These are phyloP conservation scores for Bos javanicus DNA, from an alignment of 2,113 vertebrate species.

Conservation along the genomic window DNA sequence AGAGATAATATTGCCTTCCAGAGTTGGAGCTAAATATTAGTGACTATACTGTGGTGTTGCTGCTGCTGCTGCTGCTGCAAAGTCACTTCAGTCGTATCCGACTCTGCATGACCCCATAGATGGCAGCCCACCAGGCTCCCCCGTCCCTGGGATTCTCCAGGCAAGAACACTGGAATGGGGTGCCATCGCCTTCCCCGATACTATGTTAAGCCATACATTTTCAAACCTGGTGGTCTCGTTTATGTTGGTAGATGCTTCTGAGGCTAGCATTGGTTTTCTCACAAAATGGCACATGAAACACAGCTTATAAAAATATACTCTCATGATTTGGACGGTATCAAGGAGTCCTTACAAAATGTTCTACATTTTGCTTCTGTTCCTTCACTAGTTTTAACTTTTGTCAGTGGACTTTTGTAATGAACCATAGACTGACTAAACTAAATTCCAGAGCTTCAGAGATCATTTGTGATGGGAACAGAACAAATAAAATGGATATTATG, in stretches of 20 bases:
- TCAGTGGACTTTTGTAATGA: not conserved
- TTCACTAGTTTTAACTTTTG: not conserved
- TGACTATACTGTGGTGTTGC: not conserved
- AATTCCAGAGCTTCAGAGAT: not conserved
- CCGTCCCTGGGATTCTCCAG: too few species aligned
- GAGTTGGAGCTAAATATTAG: not conserved
- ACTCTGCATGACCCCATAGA: too few species aligned
- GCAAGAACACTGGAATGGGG: too few species aligned
- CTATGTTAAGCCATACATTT: not conserved
- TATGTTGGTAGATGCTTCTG: not conserved
- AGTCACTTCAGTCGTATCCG: fast-evolving
- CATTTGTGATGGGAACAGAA: not conserved
- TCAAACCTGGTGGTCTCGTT: not conserved
- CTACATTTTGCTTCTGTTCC: not conserved
- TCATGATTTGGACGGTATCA: not conserved
- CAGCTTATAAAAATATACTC: not conserved
- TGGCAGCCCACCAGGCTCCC: too few species aligned
- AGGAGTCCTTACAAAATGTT: not conserved
- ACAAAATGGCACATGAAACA: not conserved
- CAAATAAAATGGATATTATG: not conserved
- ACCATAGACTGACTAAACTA: not conserved
- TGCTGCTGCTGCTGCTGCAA: too few species aligned
- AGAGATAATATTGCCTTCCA: not conserved
- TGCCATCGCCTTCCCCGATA: too few species aligned
- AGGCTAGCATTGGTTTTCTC: not conserved